A percentile compares a stretch with the other conserved stretches of the same genome.
Evolutionary conservation across 2,113 vertebrate genomes (phyloP).

Genomic region (Scophthalmus maximus): DNA sequence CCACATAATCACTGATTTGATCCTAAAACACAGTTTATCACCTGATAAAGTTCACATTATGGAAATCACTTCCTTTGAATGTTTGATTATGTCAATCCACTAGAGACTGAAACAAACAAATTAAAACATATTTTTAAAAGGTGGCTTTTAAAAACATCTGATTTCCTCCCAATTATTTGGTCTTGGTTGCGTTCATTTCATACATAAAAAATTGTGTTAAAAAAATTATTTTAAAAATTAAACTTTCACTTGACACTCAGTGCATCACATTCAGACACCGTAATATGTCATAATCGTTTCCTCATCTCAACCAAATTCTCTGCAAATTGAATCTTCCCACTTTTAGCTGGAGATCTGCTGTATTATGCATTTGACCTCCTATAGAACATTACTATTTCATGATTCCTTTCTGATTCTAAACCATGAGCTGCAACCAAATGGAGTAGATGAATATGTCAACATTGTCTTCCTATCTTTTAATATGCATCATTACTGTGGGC

Average conservation of each 20-base stretch:
- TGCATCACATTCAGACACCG: not conserved
- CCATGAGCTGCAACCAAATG: slow-evolving; percentile 16
- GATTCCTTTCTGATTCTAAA: slow-evolving; percentile 30
- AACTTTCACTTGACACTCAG: too few relatives aligned
- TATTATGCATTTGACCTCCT: slow-evolving; percentile 45
- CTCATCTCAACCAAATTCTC: not conserved
- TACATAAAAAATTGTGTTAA: not conserved
- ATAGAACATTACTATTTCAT: slow-evolving; percentile 48
- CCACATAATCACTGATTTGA: not conserved
- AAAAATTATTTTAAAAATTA: not conserved
- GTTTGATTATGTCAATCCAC: not conserved
- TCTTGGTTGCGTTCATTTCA: not conserved
- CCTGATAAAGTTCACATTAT: not conserved
- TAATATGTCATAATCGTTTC: not conserved
- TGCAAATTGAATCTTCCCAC: not conserved
- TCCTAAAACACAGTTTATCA: not conserved
- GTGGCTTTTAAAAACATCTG: not conserved
- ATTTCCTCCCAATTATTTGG: not conserved
- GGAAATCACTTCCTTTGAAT: not conserved
- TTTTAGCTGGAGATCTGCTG: slow-evolving; percentile 28
- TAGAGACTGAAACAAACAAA: not conserved
- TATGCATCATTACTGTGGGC: slow-evolving; percentile 2
- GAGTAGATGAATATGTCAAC: slow-evolving; percentile 18
- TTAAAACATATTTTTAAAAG: not conserved
- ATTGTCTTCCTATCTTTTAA: slow-evolving; percentile 6